A percentile compares a stretch with the other conserved stretches of the same genome.
Evolutionary conservation across 2,113 vertebrate genomes (phyloP).

Genomic region (Seriola rivoliana): DNA sequence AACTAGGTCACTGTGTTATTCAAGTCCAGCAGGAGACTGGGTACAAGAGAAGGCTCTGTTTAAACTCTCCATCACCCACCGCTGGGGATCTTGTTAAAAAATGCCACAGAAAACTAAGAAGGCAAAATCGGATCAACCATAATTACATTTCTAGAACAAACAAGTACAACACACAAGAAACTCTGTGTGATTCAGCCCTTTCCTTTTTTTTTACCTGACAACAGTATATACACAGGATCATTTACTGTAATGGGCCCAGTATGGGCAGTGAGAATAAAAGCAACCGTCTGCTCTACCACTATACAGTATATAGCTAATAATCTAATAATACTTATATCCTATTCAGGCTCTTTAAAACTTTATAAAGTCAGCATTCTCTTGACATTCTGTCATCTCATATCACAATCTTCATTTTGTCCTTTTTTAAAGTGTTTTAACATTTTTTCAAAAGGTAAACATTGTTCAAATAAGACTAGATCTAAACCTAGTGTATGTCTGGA

Average conservation of each 20-base stretch:
- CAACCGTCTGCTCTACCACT: background rate
- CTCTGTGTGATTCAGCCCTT: background rate
- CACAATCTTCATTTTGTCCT: too few species aligned
- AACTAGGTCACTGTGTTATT: conserved; percentile 73
- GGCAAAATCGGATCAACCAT: conserved; percentile 21
- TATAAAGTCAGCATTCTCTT: conserved; percentile 39
- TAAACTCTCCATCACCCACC: conserved; percentile 52
- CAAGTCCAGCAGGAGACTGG: conserved; percentile 60
- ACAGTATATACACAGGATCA: background rate
- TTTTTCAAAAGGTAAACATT: too few species aligned
- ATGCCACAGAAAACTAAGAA: conserved; percentile 45
- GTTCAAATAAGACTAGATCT: too few species aligned
- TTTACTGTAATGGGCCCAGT: background rate
- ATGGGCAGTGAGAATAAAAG: background rate
- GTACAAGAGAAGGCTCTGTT: conserved; percentile 52
- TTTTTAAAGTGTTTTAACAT: too few species aligned
- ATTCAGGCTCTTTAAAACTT: conserved; percentile 3
- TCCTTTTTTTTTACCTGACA: background rate
- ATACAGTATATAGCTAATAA: background rate
- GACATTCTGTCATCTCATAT: too few species aligned
- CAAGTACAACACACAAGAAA: conserved; percentile 17
- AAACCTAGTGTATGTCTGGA: too few species aligned
- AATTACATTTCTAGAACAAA: conserved; percentile 48
- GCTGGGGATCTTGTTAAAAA: conserved; percentile 64
- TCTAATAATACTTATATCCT: background rate